Evolutionary conservation across 2,113 vertebrate species (phyloP).

Genomic region (Corvus cornix): DNA sequence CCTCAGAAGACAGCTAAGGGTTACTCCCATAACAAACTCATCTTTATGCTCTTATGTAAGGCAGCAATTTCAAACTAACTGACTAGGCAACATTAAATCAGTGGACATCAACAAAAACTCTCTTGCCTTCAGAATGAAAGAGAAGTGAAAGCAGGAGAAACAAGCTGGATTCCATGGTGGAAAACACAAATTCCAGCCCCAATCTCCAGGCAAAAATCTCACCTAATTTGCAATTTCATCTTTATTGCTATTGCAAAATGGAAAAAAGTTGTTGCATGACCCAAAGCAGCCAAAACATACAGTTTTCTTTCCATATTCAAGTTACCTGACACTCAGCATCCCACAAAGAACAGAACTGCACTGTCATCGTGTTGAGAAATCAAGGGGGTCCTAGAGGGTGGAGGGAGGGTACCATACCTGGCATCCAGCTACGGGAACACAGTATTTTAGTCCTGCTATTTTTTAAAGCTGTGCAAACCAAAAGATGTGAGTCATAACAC

Average conservation of each 20-base stretch:
- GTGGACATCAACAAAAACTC: not conserved
- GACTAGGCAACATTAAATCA: not conserved
- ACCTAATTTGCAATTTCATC: not conserved
- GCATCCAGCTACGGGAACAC: not conserved
- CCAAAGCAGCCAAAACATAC: not conserved
- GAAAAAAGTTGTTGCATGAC: not conserved
- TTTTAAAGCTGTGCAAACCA: not conserved
- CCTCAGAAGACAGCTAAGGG: not conserved
- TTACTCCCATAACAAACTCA: not conserved
- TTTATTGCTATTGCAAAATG: not conserved
- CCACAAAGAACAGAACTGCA: not conserved
- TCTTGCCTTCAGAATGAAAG: not conserved
- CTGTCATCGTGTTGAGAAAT: rapidly evolving
- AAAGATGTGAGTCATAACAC: not conserved
- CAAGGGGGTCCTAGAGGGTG: not conserved
- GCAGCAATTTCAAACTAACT: not conserved
- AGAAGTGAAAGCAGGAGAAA: not conserved
- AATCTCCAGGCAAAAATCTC: not conserved
- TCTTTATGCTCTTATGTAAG: not conserved
- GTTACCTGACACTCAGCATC: not conserved
- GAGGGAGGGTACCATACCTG: not conserved
- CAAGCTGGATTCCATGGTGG: not conserved
- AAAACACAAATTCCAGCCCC: not conserved
- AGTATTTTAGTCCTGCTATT: not conserved
- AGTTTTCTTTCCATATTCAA: not conserved